Base-by-base conservation (phyloP, 2,797 vertebrate genomes). In the Lepilemur ruficaudatus region DNA sequence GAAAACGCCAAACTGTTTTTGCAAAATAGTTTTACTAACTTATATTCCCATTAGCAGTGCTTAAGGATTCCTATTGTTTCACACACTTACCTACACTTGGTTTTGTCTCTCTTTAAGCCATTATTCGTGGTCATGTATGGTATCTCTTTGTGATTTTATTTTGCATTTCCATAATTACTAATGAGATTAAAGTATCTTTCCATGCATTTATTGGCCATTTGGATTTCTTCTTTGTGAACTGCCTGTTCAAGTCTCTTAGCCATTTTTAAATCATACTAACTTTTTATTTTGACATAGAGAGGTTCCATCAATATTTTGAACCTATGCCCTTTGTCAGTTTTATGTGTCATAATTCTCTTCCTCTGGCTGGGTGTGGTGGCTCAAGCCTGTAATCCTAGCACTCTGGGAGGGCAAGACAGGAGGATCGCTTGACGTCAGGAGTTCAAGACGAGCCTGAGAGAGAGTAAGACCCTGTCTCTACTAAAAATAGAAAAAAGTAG, bases 171-270 rank as follows among this genome's bases (percentile, higher is more conserved):
- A 65, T 32, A 81, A 92, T 65, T 82, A 82, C 50, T 57, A 72
- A 81, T 76, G 8, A 88, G 67, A 91, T 76, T 55, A 84, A 78
- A 52, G 12, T 50, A 91, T 61, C 28, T 93, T 92, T 95, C 90
- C 43, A 82, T 43, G 4, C 12, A 92, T 55, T 84, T 67, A 43
- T 76, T 52, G 22, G 70, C 35, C 35, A 92, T 65, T 84, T 86
- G 10, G 73, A 59, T 38, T 69, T 65, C 73, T 93, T 78, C 32
- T 86, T 46, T 86, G 61, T 83, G 50, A 89, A 69, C 46, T 69
- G 28, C 22, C 65, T 81, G 8, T 70, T 82, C n/a, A 92, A 76
- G 69, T 38, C 15, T 41, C 25, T 67, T 76, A 52, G 50, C 50
- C 50, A 52, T 20, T 52, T 52, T 52, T 18, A 20, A 52, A 52